Evolutionary conservation across 2,113 vertebrate genomes (phyloP), one percentile per base, ranked within the genome.

Genomic region (Globicephala melas): DNA sequence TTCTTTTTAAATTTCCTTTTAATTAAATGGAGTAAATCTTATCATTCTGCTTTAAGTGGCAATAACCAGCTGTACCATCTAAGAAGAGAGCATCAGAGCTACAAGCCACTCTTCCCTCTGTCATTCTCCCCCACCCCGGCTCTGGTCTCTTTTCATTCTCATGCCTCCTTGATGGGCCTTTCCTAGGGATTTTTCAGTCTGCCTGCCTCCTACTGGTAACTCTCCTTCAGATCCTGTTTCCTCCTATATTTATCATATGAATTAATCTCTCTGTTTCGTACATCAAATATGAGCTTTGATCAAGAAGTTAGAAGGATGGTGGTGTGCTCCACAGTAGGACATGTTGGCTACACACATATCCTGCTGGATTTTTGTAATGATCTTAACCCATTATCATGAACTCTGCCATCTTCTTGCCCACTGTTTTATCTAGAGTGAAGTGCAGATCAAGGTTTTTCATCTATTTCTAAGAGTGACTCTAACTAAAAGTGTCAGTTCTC

Each of bases 1-100:
- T 60, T 80, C 68, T 65, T 28, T 44, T 11, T 79, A 77, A 77
- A 76, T 91, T 80, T 95, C 20, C 50, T 85, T 95, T 93, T 92
- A 80, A 63, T 91, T 94, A 50, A 81, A 26, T 58, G 36, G 63
- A 79, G 8, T 50, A 31, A 63, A 68, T 89, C 12, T 95, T 82
- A 36, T 36, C 26, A 1, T 44, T 60, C 7, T 1, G 31, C 73
- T 73, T 79, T 55, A 67, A 82, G 77, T 89, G 68, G 33, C 58
- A 23, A 0, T 73, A 31, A 50, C 53, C 62, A 87, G 62, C 26
- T 44, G 28, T 14, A 21, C 63, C 26, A 83, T 82, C 62, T 50
- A 14, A 55, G n/a, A 65, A 50, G 25, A 26, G 8, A 9, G 25
- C 11, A 4, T 20, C 62, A 7, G 33, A 53, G 38, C 25, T 6